phyloP scores from a whole-genome alignment of 53 echinoderm and acorn worm species.

The Temnopleurus reevesii region DNA sequence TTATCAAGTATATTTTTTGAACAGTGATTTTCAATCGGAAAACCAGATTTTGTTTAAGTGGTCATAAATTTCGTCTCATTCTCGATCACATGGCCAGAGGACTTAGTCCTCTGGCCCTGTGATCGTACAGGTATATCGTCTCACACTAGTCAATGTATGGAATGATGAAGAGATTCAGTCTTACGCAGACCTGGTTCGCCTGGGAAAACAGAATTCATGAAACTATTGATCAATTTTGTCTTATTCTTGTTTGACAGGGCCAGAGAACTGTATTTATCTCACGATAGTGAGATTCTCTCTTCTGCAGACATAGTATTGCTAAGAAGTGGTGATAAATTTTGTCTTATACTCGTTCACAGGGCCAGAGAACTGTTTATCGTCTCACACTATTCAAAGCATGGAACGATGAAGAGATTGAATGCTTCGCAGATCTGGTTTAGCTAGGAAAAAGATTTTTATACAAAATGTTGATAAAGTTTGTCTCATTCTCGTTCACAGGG shows the following conservation, averaged over 20 bases:
- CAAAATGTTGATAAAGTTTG: not conserved
- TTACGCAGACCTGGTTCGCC: constrained; percentile 81
- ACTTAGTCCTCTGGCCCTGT: no score
- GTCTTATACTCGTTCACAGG: no score
- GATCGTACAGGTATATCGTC: constrained; percentile 82
- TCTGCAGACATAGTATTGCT: constrained; percentile 82
- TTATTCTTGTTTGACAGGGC: no score
- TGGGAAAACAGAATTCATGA: constrained; percentile 96
- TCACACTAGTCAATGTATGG: constrained; percentile 91
- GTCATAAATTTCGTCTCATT: not conserved
- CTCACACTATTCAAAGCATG: constrained; percentile 90
- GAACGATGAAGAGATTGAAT: constrained; percentile 89
- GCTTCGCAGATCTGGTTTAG: constrained; percentile 79
- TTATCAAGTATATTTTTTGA: no score
- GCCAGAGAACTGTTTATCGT: constrained; percentile 87
- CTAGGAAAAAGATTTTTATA: no score
- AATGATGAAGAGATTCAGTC: constrained; percentile 93
- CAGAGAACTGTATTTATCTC: constrained; percentile 91
- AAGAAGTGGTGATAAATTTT: constrained; percentile 3
- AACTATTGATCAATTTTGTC: no score
- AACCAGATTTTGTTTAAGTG: no score
- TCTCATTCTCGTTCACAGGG: constrained; percentile 58
- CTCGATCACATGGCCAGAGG: constrained; percentile 74
- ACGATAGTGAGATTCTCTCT: constrained; percentile 82
- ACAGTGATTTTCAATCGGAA: no score